Percentiles rank a stretch among this genome's conserved stretches.
phyloP scores from a whole-genome alignment of 2,888 invertebrate genomes.

The Melipona bicolor region DNA sequence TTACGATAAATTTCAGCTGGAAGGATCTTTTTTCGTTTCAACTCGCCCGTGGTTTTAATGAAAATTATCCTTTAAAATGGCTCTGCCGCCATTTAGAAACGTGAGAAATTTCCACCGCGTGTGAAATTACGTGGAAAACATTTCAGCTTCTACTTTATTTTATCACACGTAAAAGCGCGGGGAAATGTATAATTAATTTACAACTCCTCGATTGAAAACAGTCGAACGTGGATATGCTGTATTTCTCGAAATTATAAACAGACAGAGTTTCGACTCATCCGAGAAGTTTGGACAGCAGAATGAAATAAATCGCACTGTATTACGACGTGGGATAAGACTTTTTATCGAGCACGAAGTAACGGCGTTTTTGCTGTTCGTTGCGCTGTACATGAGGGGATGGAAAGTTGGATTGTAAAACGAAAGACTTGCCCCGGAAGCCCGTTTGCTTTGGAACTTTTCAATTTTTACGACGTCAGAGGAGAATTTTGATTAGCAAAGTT shows the following conservation, averaged over 20 bases:
- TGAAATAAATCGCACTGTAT: not conserved
- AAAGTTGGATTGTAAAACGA: slow-evolving; percentile 42
- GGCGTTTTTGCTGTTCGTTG: not conserved
- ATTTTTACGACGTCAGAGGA: slow-evolving; percentile 1
- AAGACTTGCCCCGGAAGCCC: slow-evolving; percentile 3
- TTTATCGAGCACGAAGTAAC: slow-evolving; percentile 33
- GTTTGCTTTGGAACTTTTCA: slow-evolving; percentile 20
- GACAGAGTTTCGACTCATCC: no score
- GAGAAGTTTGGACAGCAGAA: not conserved
- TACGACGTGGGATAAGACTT: slow-evolving; percentile 9
- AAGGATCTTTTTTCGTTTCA: not conserved
- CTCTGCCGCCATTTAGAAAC: not conserved
- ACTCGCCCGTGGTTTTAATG: not conserved
- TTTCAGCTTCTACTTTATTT: not conserved
- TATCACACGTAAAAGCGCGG: no score
- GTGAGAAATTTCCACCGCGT: not conserved
- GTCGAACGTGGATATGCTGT: no score
- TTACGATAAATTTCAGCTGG: not conserved
- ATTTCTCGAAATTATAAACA: not conserved
- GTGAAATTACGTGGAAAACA: not conserved
- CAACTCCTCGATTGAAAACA: no score
- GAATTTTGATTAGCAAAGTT: slow-evolving; percentile 2
- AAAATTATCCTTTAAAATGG: not conserved
- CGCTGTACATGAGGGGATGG: not conserved
- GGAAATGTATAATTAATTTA: no score